Base-by-base conservation (phyloP, 1,140 invertebrate genomes). In the Vanessa atalanta region DNA sequence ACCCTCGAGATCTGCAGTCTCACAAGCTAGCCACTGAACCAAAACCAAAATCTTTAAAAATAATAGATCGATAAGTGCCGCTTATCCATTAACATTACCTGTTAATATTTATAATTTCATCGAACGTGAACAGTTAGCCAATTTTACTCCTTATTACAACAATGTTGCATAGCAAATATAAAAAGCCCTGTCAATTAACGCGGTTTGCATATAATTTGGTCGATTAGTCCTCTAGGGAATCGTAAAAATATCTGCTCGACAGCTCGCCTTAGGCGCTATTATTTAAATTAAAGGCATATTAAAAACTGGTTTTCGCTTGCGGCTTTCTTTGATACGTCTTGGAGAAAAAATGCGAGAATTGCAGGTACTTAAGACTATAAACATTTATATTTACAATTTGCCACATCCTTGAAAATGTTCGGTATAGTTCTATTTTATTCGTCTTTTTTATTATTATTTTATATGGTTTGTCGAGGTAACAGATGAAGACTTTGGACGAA, bases 291-390 rank as follows among this genome's bases (percentile, higher is more conserved):
- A 81, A 72, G 73, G 57, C 61, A 57, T 47, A 48, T 50, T 72
- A 72, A 70, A 79, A 82, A 80, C 78, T 73, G 79, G 80, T 82
- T 75, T 53, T 51, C 61, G 48, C 75, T 61, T 63, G 76, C 80
- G 80, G 80, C 78, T 55, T 65, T 67, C 80, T 82, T 82, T 82
- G 78, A 82, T 75, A 75, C 43, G 51, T 69, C 73, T 65, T 63
- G 55, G 53, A 55, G 71, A 63, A 68, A 70, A 74, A 79, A 76
- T 76, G 74, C 70, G 66, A 70, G 71, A 77, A 79, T 79, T 75
- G 70, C 76, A 51, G 68, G 51, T 69, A 51, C 50, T 73, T 71
- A 67, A 70, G 64, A 70, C 65, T 63, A 72, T 26, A 48, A 57
- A 72, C 16, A 23, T 71, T 70, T 71, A 11, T 50, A 71, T 71